Percentiles rank a stretch among this genome's conserved stretches.
These are phyloP conservation scores for Lobophora halterata DNA, from an alignment of 2,888 invertebrate species.

Conservation along the genomic window DNA sequence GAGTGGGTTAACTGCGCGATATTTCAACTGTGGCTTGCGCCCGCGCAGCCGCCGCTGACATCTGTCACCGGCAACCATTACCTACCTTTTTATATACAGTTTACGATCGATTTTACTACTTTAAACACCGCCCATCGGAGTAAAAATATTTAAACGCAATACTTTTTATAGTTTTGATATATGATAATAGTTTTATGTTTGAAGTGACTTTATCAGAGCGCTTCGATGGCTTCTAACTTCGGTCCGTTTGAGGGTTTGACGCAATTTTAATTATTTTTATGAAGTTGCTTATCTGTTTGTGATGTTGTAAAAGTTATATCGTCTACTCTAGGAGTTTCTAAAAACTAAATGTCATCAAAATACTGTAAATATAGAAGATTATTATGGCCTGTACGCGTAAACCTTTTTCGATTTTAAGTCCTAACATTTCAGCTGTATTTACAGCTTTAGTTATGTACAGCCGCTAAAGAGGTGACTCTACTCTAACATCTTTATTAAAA, in stretches of 20 bases:
- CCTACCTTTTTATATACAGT: conserved; percentile 54
- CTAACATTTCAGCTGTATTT: no score
- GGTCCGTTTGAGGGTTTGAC: conserved; percentile 50
- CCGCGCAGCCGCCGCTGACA: conserved; percentile 43
- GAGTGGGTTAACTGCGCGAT: conserved; percentile 22
- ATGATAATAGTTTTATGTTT: conserved; percentile 64
- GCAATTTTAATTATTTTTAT: conserved; percentile 46
- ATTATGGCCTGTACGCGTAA: no score
- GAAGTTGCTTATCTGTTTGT: conserved; percentile 33
- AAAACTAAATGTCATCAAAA: no score
- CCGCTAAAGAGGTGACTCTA: no score
- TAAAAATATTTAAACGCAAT: conserved; percentile 70
- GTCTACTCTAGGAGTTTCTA: no score
- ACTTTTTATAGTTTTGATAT: conserved; percentile 62
- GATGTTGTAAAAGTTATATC: conserved; percentile 7
- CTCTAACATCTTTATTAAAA: no score
- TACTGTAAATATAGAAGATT: no score
- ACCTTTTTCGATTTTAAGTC: no score
- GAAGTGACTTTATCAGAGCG: conserved; percentile 54
- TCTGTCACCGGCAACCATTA: conserved; percentile 53
- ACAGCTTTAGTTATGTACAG: no score
- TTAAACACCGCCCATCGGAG: conserved; percentile 49
- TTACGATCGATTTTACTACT: conserved; percentile 38
- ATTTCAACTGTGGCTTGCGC: conserved; percentile 29
- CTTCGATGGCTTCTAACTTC: conserved; percentile 46